phyloP scores from a whole-genome alignment of 2,888 invertebrate species.

The Parascotia fuliginaria region DNA sequence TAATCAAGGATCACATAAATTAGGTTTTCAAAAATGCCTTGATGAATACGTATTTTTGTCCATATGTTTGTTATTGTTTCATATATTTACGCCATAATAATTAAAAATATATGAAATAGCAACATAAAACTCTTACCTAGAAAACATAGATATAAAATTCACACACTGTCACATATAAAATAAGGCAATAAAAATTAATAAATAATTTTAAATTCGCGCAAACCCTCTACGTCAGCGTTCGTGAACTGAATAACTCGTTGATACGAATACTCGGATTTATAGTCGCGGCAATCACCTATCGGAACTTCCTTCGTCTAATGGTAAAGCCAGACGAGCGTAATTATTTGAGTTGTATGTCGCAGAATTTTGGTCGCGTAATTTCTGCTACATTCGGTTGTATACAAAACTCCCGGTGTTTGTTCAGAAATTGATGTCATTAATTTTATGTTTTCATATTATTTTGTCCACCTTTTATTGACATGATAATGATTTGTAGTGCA shows the following conservation, averaged over 20 bases:
- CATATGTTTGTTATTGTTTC: too few relatives aligned
- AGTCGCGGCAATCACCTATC: slow-evolving; percentile 1
- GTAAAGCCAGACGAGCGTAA: neutral
- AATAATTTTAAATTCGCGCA: slow-evolving; percentile 9
- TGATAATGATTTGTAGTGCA: too few relatives aligned
- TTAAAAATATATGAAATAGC: neutral
- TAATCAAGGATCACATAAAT: too few relatives aligned
- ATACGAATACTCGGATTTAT: too few relatives aligned
- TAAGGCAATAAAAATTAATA: slow-evolving; percentile 4
- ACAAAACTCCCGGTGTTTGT: slow-evolving; percentile 17
- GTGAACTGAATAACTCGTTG: slow-evolving; percentile 21
- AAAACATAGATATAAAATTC: neutral
- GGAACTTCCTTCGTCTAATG: slow-evolving; percentile 23
- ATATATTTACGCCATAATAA: too few relatives aligned
- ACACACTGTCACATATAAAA: slow-evolving; percentile 7
- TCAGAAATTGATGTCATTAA: neutral
- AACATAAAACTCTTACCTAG: neutral
- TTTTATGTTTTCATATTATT: slow-evolving; percentile 15
- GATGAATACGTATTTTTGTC: too few relatives aligned
- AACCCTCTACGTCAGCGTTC: slow-evolving; percentile 17
- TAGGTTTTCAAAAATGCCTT: too few relatives aligned
- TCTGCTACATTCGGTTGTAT: too few relatives aligned
- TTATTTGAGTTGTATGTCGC: neutral
- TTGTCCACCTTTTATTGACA: too few relatives aligned
- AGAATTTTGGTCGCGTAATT: neutral